These are phyloP conservation scores for Laupala kohalensis DNA, from an alignment of 1,140 invertebrate genomes.

Conservation along the genomic window DNA sequence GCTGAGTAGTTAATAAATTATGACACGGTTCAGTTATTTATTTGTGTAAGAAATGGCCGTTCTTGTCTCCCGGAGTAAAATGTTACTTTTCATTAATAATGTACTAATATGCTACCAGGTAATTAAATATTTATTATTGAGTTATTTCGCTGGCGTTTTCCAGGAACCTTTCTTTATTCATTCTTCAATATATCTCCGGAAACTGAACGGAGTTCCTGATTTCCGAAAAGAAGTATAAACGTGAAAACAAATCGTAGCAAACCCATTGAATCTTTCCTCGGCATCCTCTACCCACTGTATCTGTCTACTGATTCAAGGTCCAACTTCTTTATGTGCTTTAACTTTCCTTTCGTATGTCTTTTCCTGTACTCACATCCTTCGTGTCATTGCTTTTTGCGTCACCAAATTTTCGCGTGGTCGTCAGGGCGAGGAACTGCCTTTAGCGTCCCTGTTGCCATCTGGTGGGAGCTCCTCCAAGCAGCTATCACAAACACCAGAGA, in stretches of 20 bases:
- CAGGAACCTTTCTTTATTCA: neutral
- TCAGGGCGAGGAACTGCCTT: neutral
- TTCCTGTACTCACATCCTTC: neutral
- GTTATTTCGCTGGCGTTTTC: no score
- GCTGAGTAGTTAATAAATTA: no score
- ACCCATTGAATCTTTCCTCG: neutral
- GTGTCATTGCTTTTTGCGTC: neutral
- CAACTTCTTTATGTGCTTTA: no score
- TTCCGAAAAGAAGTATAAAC: neutral
- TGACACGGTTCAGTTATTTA: no score
- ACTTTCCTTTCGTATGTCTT: neutral
- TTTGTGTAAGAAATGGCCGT: no score
- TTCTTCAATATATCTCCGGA: neutral
- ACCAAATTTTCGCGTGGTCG: neutral
- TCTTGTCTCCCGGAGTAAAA: no score
- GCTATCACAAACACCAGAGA: neutral
- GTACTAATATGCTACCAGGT: no score
- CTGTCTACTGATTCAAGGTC: no score
- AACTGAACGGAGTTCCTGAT: neutral
- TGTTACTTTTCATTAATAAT: no score
- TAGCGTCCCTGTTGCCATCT: neutral
- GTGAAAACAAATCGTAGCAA: neutral
- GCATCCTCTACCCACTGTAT: no score
- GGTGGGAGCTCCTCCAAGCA: neutral
- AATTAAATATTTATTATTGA: no score